Evolutionary conservation across 2,797 vertebrate species (phyloP).

Genomic region (Glyptemys insculpta): DNA sequence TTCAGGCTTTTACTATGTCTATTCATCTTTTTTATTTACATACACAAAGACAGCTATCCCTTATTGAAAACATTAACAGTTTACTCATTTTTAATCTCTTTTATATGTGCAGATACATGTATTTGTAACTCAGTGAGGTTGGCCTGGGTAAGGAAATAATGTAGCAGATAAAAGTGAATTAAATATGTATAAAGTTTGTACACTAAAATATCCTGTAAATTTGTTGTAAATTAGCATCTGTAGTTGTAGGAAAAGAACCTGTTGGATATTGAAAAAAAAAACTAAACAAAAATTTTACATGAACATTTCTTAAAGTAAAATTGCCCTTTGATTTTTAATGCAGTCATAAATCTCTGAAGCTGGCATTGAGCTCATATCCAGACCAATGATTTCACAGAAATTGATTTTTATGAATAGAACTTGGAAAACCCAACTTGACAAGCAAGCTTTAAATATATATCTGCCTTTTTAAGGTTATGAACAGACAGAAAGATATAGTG

Average conservation of each 20-base stretch:
- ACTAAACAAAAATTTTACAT: background rate
- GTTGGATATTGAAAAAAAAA: background rate
- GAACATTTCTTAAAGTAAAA: background rate
- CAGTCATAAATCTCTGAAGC: background rate
- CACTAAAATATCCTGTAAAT: background rate
- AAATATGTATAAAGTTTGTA: background rate
- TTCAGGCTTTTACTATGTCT: background rate
- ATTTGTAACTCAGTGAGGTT: background rate
- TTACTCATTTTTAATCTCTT: background rate
- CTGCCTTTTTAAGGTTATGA: background rate
- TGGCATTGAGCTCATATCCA: background rate
- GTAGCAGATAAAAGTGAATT: background rate
- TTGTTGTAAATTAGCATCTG: background rate
- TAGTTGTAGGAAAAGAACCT: background rate
- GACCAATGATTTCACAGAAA: background rate
- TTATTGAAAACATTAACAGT: background rate
- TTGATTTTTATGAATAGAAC: background rate
- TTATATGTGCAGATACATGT: background rate
- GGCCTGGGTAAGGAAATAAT: background rate
- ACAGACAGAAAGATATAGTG: background rate
- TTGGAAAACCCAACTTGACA: background rate
- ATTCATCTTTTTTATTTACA: background rate
- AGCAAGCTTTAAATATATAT: background rate
- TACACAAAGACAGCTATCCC: background rate
- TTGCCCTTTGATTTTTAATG: background rate